Evolutionary conservation across 2,888 invertebrate species (phyloP).

Genomic region (Lepidocyrtoides sp.): DNA sequence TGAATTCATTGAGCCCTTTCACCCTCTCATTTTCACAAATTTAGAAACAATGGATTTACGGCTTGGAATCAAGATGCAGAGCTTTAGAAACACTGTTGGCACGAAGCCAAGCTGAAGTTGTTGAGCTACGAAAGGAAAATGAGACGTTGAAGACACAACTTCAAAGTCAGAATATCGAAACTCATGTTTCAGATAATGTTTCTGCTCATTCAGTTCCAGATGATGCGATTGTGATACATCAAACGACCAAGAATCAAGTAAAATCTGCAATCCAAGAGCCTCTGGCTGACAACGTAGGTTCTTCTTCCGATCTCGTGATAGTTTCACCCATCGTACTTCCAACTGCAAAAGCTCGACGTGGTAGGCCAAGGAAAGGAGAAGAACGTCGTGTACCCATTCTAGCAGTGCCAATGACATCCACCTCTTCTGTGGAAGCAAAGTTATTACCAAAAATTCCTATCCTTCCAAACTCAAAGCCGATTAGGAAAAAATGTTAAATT

Average conservation of each 20-base stretch:
- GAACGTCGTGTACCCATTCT: constrained; percentile 81
- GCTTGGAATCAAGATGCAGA: constrained; percentile 80
- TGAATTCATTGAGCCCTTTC: too few species aligned
- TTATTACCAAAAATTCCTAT: constrained; percentile 64
- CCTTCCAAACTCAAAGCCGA: constrained; percentile 47
- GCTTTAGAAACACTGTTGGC: constrained; percentile 76
- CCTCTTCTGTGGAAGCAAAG: constrained; percentile 44
- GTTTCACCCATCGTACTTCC: constrained; percentile 72
- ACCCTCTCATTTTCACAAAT: not conserved
- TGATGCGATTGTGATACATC: constrained; percentile 23
- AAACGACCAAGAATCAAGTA: not conserved
- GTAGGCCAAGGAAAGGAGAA: constrained; percentile 83
- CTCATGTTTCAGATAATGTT: not conserved
- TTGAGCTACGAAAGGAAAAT: constrained; percentile 78
- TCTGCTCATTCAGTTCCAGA: not conserved
- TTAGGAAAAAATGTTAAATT: too few species aligned
- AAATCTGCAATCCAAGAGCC: constrained; percentile 49
- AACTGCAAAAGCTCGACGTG: constrained; percentile 79
- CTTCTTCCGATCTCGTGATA: constrained; percentile 37
- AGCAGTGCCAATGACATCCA: constrained; percentile 49
- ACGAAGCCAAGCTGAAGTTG: constrained; percentile 79
- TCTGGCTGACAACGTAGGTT: constrained; percentile 30
- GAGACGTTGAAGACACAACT: constrained; percentile 78
- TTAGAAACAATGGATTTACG: constrained; percentile 84
- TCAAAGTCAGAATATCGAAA: constrained; percentile 52